phyloP scores from a whole-genome alignment of 2,797 vertebrate genomes.

The Adelosebastes latens region DNA sequence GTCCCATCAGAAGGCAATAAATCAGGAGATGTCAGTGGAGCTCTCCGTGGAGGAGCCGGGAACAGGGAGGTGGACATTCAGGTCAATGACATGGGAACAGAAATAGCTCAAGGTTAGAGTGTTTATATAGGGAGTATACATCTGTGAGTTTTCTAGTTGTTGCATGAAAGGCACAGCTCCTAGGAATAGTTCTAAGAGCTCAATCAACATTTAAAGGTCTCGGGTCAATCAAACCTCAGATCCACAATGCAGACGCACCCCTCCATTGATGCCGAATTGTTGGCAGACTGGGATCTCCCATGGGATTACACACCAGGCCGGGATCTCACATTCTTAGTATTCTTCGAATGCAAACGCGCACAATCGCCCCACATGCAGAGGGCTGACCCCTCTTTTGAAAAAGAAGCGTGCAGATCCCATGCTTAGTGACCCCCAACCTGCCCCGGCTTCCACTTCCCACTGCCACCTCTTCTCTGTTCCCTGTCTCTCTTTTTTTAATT shows the following conservation, averaged over 20 bases:
- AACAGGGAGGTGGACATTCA: slow-evolving; percentile 38
- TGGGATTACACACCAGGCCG: slow-evolving; percentile 73
- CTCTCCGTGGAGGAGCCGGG: slow-evolving; percentile 40
- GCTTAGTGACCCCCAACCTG: slow-evolving; percentile 76
- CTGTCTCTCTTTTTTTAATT: slow-evolving; percentile 22
- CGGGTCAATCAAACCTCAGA: slow-evolving; percentile 61
- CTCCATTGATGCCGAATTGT: slow-evolving; percentile 55
- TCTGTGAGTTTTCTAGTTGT: neutral
- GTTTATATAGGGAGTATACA: neutral
- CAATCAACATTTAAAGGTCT: slow-evolving; percentile 1
- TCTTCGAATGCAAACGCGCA: slow-evolving; percentile 75
- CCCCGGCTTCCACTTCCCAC: slow-evolving; percentile 73
- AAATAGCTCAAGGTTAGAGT: slow-evolving; percentile 41
- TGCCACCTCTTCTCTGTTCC: slow-evolving; percentile 63
- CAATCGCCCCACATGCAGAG: slow-evolving; percentile 64
- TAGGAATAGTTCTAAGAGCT: neutral
- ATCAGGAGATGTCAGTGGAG: slow-evolving; percentile 68
- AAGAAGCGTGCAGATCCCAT: slow-evolving; percentile 73
- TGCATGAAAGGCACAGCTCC: neutral
- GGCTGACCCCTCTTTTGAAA: slow-evolving; percentile 71
- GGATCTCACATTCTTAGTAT: slow-evolving; percentile 78
- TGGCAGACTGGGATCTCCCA: slow-evolving; percentile 59
- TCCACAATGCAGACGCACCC: slow-evolving; percentile 31
- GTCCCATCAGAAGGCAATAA: slow-evolving; percentile 77
- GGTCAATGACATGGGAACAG: slow-evolving; percentile 44